A percentile compares a stretch with the other conserved stretches of the same genome.
Conservation (phyloP, 2,888 invertebrate genomes). For the Nomada ruficornis region DNA sequence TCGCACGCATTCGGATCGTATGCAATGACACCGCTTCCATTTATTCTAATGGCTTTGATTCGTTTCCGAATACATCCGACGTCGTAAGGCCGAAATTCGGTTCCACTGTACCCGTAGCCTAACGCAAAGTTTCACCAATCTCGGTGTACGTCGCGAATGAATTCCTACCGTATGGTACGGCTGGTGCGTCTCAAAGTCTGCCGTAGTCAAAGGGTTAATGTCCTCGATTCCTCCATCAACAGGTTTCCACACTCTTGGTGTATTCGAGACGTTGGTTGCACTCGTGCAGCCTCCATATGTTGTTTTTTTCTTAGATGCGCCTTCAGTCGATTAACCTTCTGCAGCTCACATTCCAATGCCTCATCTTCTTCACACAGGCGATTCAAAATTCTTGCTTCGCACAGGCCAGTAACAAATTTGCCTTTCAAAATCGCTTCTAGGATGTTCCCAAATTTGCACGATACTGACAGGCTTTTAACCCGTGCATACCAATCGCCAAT, state of each 20-base stretch:
- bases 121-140: too few relatives aligned
- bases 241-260: not conserved
- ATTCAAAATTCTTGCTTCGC: not conserved
- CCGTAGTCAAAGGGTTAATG: too few relatives aligned
- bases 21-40: too few relatives aligned
- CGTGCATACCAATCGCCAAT: not conserved
- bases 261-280: not conserved
- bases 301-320: not conserved
- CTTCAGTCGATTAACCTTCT: not conserved
- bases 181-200: too few relatives aligned
- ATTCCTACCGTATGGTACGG: too few relatives aligned
- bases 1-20: too few relatives aligned
- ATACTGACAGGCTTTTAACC: slow-evolving; percentile 8
- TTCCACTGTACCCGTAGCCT: too few relatives aligned
- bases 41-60: too few relatives aligned
- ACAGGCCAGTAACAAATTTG: slow-evolving; percentile 1
- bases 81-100: too few relatives aligned
- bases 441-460: not conserved
- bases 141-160: too few relatives aligned
- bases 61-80: too few relatives aligned
- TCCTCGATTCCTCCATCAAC: not conserved
- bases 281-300: too few relatives aligned
- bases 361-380: slow-evolving; percentile 1
- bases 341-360: not conserved
- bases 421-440: not conserved